Conservation (phyloP, 1,140 invertebrate genomes). For the Bombus picipes region DNA sequence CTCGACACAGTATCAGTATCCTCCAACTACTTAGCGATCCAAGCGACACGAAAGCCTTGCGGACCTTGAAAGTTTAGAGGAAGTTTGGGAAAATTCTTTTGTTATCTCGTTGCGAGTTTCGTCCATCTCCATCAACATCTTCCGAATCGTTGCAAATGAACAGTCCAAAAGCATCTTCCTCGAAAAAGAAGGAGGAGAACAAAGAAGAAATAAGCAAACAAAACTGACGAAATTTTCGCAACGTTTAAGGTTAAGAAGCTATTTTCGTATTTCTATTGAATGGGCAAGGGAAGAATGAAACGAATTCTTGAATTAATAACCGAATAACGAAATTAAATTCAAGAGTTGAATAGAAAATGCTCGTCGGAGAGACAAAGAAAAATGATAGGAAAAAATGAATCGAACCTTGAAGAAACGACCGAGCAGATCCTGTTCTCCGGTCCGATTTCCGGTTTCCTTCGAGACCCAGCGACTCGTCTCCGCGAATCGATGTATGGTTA, state of each 20-base stretch:
- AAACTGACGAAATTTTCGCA: too few species aligned
- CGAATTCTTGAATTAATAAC: neutral
- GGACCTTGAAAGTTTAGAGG: neutral
- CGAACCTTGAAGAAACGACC: neutral
- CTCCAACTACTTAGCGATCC: conserved; percentile 1
- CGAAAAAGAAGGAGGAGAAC: neutral
- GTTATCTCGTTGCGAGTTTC: neutral
- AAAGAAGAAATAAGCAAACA: too few species aligned
- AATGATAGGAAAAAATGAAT: neutral
- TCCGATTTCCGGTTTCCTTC: conserved; percentile 63
- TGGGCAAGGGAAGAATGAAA: too few species aligned
- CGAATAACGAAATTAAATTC: neutral
- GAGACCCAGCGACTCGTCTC: conserved; percentile 47
- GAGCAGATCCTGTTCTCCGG: conserved; percentile 7
- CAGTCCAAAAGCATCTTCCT: neutral
- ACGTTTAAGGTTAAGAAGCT: too few species aligned
- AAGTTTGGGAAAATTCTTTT: neutral
- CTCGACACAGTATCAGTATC: neutral
- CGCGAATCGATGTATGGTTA: conserved; percentile 60
- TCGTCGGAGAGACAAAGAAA: neutral
- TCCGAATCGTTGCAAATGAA: neutral
- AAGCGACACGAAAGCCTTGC: too few species aligned
- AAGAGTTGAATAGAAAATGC: neutral
- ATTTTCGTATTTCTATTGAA: too few species aligned
- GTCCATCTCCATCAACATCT: neutral